Base-by-base conservation (phyloP, 2,888 invertebrate genomes). In the Idaea biselata region DNA sequence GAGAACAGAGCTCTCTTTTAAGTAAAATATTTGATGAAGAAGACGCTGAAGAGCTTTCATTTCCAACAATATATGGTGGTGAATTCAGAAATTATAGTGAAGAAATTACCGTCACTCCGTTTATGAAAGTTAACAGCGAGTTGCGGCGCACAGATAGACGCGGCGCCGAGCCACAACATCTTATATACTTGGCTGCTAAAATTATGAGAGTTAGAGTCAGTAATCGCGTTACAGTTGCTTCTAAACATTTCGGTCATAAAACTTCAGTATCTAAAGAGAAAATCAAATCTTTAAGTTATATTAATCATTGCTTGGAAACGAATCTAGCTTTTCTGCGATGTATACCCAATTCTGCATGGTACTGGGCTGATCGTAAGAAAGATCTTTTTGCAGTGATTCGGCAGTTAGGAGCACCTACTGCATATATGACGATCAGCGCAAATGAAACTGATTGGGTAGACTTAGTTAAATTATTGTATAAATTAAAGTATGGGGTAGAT, bases 21-120 rank as follows among this genome's bases (percentile, higher is more conserved):
- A 79, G 73, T 68, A 69, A 80, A 59, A 63, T 83, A 65, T 82
- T 77, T 62, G 83, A 83, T 63, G n/a, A n/a, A n/a, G 71, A 71
- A 62, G 77, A 83, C 70, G 81, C 82, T 14, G 83, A 83, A 75
- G 84, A 85, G 62, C 60, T 85, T 16, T 82, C 82, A 4, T 84
- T 86, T 71, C 84, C 83, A 11, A 11, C 69, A 14, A 84, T 86
- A 18, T 65, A 65, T 17, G 18, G 55, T 16, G 62, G 62, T 16
- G 62, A 60, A 44, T 58, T 65, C 6, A 6, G 65, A 16, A 58
- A 17, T 16, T 65, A 58, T 60, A 58, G 58, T 4, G 53, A 65
- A 1, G 32, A 11, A 8, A 11, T 32, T 32, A 60, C n/a, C 6
- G 61, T 63, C 16, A 65, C 65, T 6, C 62, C 62, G 1, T 63